Base-by-base conservation (phyloP, 2,888 invertebrate species). In the Trichopria drosophilae region DNA sequence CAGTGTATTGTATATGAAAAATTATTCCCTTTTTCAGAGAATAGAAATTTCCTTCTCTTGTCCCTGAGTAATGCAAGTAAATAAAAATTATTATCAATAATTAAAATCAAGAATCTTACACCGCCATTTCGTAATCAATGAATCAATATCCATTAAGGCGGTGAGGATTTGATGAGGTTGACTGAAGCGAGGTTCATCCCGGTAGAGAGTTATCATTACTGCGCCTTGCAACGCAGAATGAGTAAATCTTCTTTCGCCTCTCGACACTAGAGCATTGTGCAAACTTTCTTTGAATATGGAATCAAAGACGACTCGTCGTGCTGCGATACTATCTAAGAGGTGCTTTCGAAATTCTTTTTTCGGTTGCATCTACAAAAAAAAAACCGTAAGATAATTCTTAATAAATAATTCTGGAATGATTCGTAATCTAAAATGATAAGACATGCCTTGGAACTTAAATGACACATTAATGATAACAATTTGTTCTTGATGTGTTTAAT, bases 41-140 rank as follows among this genome's bases (percentile, higher is more conserved):
- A n/a, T n/a, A n/a, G n/a, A n/a, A n/a, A n/a, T n/a, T n/a, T n/a
- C n/a, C n/a, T n/a, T n/a, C n/a, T n/a, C n/a, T n/a, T n/a, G n/a
- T n/a, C n/a, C n/a, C n/a, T n/a, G n/a, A n/a, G 23, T 37, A 4
- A 31, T 13, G 26, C 19, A 15, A 28, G 12, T 18, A 40, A n/a
- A 34, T 43, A 4, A 15, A 22, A 37, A 20, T 6, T 4, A 6
- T 22, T 18, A 12, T 7, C n/a, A 12, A 36, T 34, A 32, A 10
- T 13, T 29, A 32, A 13, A 22, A 37, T 31, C 36, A 31, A 28
- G 20, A 15, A 7, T 15, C 88, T 85, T 79, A 98, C 98, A 96
- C 76, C 99, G 84, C 99, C 99, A 99, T 78, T 99, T 99, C 29
- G 96, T 98, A 69, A 99, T 92, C 50, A 96, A 82, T 1, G 96